Base-by-base conservation (phyloP, 2,888 invertebrate species). In the Ormyrus labotus region DNA sequence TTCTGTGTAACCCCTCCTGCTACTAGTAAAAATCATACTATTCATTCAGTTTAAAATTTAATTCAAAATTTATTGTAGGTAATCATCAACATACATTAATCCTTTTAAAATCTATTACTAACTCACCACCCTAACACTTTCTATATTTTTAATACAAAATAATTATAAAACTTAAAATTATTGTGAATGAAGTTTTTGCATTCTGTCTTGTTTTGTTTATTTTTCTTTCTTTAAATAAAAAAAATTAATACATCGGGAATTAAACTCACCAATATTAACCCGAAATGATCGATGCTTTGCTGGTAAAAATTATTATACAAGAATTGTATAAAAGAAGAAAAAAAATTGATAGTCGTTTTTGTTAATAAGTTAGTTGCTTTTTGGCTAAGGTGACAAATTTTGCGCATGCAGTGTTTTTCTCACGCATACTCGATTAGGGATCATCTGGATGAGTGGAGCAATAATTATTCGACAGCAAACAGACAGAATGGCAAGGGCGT, bases 401-500 rank as follows among this genome's bases (percentile, higher is more conserved):
- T 82, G 82, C 79, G 82, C 80, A 82, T 80, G 82, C 70, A 77
- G 75, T 74, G 74, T 80, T 81, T 78, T 71, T 80, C 68, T 81
- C 72, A 72, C 63, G 53, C 50, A 78, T 48, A 78, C 68, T 65
- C 55, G 11, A 67, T 64, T 63, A 82, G 71, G 78, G 65, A 79
- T 68, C 50, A 57, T 67, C 61, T 82, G 76, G 55, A 78, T 11
- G 68, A 78, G 58, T 71, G 58, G 75, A 75, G 63, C 55, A 48
- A 67, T 71, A 68, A 70, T 71, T 34, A 51, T 58, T 72, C 72
- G 61, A 73, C 84, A 85, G 84, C 83, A 86, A 87, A 88, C 88
- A 89, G 89, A 89, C 88, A 89, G 89, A 89, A 90, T 89, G 89
- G 89, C 87, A 88, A 87, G 88, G 88, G 85, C 87, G 86, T 87